Conservation (phyloP, 1,140 invertebrate species). For the Lepidotrigona ventralis region DNA sequence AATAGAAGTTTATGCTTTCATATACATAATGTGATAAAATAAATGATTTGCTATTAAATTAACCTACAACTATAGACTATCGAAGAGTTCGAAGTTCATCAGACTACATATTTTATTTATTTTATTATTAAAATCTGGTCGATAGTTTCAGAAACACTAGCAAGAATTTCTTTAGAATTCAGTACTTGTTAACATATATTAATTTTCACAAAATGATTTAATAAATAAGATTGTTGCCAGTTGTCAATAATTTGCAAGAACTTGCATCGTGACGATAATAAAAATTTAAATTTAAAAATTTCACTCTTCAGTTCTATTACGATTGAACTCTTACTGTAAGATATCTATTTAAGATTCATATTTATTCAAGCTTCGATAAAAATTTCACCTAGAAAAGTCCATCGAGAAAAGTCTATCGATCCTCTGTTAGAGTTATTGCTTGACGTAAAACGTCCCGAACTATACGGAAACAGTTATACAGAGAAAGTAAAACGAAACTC, state of each 20-base stretch:
- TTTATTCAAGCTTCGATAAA: background rate
- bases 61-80: too few relatives aligned
- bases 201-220: background rate
- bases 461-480: background rate
- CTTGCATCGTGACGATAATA: background rate
- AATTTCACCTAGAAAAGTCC: background rate
- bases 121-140: too few relatives aligned
- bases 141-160: too few relatives aligned
- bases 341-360: background rate
- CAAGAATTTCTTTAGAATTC: too few relatives aligned
- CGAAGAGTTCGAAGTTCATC: too few relatives aligned
- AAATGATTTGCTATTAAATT: too few relatives aligned
- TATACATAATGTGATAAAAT: too few relatives aligned
- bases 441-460: background rate
- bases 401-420: background rate
- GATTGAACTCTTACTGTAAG: background rate
- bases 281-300: background rate
- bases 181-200: background rate
- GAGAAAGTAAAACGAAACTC: background rate
- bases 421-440: background rate
- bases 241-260: background rate
- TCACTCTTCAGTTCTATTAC: background rate
- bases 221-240: background rate
- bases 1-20: too few relatives aligned
- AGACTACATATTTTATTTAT: too few relatives aligned